A percentile compares a stretch with the other conserved stretches of the same genome.
phyloP scores from a whole-genome alignment of 2,888 invertebrate species.

The Aelia acuminata region DNA sequence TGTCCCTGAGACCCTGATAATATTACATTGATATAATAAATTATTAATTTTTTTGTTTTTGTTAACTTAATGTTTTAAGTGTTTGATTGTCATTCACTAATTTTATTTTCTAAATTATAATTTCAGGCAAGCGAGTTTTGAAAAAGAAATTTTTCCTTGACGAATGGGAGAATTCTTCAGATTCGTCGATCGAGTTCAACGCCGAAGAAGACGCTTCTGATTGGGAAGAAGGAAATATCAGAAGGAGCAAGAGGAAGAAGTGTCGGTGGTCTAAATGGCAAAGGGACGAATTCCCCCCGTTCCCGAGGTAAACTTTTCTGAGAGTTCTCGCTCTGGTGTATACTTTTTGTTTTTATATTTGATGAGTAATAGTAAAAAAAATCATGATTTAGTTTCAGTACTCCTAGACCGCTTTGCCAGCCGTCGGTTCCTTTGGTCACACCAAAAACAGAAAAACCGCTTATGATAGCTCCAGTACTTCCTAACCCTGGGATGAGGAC shows the following conservation, averaged over 20 bases:
- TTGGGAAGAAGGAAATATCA: conserved; percentile 63
- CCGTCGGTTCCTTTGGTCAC: background rate
- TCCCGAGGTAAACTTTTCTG: conserved; percentile 1
- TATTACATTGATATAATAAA: too few relatives aligned
- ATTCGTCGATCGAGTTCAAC: conserved; percentile 56
- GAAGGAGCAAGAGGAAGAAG: conserved; percentile 50
- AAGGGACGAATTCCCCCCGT: background rate
- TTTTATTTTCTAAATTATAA: background rate
- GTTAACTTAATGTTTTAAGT: too few relatives aligned
- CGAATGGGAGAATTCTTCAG: conserved; percentile 56
- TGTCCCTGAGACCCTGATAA: too few relatives aligned
- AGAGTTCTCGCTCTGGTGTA: too few relatives aligned
- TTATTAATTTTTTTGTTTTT: too few relatives aligned
- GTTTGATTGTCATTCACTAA: too few relatives aligned
- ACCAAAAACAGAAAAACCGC: background rate
- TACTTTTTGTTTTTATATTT: too few relatives aligned
- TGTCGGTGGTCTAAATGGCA: conserved; percentile 46
- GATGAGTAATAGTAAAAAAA: too few relatives aligned
- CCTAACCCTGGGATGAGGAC: background rate
- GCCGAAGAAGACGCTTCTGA: conserved; percentile 61
- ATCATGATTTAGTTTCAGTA: background rate
- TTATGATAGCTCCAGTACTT: background rate
- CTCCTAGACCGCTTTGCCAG: background rate
- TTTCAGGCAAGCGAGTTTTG: conserved; percentile 52
- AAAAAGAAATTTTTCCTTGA: conserved; percentile 53